Evolutionary conservation across 2,113 vertebrate genomes (phyloP), one percentile per base, ranked within the genome.

Genomic region (Mesembrinibis cayennensis): DNA sequence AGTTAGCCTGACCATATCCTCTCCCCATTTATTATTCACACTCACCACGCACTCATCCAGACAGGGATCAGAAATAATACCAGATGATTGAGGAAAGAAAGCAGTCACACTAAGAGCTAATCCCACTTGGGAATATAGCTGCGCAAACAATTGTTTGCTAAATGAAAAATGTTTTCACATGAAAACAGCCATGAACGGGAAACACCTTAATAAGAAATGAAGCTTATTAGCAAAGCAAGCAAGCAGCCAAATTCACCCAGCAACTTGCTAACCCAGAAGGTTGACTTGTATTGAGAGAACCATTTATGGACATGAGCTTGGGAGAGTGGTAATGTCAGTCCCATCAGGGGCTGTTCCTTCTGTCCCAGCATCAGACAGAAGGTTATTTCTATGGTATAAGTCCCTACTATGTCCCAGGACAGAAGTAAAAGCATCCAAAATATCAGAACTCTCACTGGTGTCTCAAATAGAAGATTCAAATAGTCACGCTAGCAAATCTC

Each of bases 61-160:
- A 32, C 49, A 84, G 36, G 30, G 80, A 93, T 93, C 87, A 93
- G 62, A 96, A 97, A 91, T 82, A 91, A 91, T 77, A 93, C 83
- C 77, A 66, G 58, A 89, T 93, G 89, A 97, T 0, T 87, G 73
- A 95, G 56, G 45, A 93, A 89, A 90, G 81, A 76, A 89, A 96
- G 32, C 49, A 85, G 59, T 88, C 89, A 58, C 69, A 50, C n/a
- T 53, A 70, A 94, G 21, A 91, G 66, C 29, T 94, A 90, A 96
- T 90, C 82, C 32, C 82, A 70, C 21, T 85, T 30, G 71, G 71
- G 94, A 96, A 21, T 55, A 80, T 65, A 90, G 42, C 67, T 81
- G 62, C 45, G 6, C 81, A 96, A 95, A 89, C 40, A 90, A 95
- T 74, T 83, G 78, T 95, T 94, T 97, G 71, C 58, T 93, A 59